Percentiles rank a stretch among this genome's conserved stretches.
These are phyloP conservation scores for Erithacus rubecula DNA, from an alignment of 2,797 vertebrate genomes.

Conservation along the genomic window DNA sequence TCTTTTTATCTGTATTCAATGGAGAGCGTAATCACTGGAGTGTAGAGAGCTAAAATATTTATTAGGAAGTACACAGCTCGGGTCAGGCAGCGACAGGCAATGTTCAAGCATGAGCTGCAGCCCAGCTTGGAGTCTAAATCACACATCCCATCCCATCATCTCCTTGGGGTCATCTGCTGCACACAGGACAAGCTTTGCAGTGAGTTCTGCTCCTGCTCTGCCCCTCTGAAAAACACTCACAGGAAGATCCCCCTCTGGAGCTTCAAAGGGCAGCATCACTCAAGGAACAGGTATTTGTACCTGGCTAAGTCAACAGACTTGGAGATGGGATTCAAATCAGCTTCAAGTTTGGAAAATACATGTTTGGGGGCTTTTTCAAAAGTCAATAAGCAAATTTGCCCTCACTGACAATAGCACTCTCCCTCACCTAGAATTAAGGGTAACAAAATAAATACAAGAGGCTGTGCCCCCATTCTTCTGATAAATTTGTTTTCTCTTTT, in stretches of 20 bases:
- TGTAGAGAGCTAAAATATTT: slow-evolving; percentile 73
- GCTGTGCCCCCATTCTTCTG: neutral
- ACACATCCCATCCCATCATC: neutral
- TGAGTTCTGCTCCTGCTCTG: neutral
- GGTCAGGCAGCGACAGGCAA: slow-evolving; percentile 52
- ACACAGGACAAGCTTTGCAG: neutral
- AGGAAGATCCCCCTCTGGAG: neutral
- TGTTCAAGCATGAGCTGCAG: slow-evolving; percentile 13
- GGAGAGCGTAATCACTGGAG: slow-evolving; percentile 67
- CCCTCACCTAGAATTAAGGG: neutral
- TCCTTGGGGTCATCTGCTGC: neutral
- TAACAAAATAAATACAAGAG: neutral
- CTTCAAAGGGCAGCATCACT: neutral
- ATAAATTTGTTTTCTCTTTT: slow-evolving; percentile 58
- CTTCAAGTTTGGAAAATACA: neutral
- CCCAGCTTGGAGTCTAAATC: neutral
- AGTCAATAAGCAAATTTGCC: neutral
- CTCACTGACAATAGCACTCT: neutral
- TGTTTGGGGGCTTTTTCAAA: neutral
- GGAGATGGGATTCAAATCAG: neutral
- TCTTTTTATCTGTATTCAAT: slow-evolving; percentile 77
- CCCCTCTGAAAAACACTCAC: neutral
- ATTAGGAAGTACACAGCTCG: slow-evolving; percentile 69
- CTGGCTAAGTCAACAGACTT: neutral
- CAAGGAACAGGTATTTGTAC: neutral